phyloP scores from a whole-genome alignment of 2,797 vertebrate genomes.

The Sebastes baramenuke region DNA sequence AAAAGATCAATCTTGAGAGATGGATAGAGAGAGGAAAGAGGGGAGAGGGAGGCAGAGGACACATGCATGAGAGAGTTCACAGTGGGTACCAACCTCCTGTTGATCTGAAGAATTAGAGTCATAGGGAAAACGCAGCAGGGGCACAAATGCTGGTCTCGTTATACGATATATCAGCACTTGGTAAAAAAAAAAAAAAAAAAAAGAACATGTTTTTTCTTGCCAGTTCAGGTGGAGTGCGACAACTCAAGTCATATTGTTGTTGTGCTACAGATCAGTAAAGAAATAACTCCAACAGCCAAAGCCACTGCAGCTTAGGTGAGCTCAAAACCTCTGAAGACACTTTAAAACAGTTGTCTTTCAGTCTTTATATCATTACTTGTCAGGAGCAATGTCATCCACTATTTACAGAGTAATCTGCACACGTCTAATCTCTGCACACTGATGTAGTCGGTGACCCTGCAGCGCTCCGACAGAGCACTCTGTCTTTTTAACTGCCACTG shows the following conservation, averaged over 20 bases:
- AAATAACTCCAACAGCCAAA: conserved; percentile 28
- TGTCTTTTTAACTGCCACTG: conserved; percentile 24
- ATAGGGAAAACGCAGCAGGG: conserved; percentile 56
- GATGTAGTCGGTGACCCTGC: conserved; percentile 40
- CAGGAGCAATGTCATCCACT: conserved; percentile 8
- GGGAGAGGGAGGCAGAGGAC: conserved; percentile 25
- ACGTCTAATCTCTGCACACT: conserved; percentile 25
- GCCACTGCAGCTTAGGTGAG: neutral
- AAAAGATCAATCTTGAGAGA: conserved; percentile 21
- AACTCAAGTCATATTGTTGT: conserved; percentile 15
- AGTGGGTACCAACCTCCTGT: conserved; percentile 60
- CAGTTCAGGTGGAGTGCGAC: conserved; percentile 43
- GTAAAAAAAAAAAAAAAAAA: conserved; percentile 10
- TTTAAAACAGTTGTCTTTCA: conserved; percentile 1
- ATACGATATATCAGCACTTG: conserved; percentile 49
- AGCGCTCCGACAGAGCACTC: conserved; percentile 6
- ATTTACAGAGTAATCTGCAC: conserved; percentile 42
- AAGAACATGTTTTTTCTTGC: conserved; percentile 20
- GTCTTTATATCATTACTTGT: conserved; percentile 27
- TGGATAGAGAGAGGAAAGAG: neutral
- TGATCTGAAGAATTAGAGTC: conserved; percentile 73
- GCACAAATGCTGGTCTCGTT: conserved; percentile 48
- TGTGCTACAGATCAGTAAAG: conserved; percentile 19
- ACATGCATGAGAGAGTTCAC: conserved; percentile 57
- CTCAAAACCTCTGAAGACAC: conserved; percentile 5